Evolutionary conservation across 2,113 vertebrate genomes (phyloP).

Genomic region (Chroicocephalus ridibundus): DNA sequence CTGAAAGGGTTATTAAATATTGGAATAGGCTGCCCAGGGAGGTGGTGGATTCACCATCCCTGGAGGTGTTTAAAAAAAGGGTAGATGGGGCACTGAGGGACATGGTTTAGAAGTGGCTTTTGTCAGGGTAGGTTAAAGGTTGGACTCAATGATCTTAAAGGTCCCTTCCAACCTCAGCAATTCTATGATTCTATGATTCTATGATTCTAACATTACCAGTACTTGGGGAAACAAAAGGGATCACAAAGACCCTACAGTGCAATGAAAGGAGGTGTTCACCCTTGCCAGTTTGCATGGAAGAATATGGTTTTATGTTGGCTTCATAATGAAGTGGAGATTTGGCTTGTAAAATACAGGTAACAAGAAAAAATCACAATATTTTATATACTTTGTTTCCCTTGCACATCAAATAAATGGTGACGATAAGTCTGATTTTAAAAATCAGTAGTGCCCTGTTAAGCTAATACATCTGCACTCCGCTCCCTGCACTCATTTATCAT

Average conservation of each 20-base stretch:
- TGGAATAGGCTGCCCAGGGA: too few relatives aligned
- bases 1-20: too few relatives aligned
- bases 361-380: background rate
- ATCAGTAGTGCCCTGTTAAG: background rate
- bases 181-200: too few relatives aligned
- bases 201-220: background rate
- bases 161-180: too few relatives aligned
- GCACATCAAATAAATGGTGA: background rate
- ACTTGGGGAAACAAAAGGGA: background rate
- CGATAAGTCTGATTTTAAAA: background rate
- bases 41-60: too few relatives aligned
- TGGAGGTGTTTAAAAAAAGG: too few relatives aligned
- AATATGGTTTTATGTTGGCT: background rate
- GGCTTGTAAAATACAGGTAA: background rate
- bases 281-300: fast-evolving
- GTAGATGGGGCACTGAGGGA: too few relatives aligned
- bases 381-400: background rate
- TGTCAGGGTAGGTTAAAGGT: too few relatives aligned
- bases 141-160: too few relatives aligned
- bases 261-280: background rate
- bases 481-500: background rate
- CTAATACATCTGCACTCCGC: background rate
- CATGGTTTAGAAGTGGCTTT: too few relatives aligned
- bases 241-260: background rate
- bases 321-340: background rate